Conservation (phyloP, 2,888 invertebrate species). For the Pseudococcus jackbeardsleyi region DNA sequence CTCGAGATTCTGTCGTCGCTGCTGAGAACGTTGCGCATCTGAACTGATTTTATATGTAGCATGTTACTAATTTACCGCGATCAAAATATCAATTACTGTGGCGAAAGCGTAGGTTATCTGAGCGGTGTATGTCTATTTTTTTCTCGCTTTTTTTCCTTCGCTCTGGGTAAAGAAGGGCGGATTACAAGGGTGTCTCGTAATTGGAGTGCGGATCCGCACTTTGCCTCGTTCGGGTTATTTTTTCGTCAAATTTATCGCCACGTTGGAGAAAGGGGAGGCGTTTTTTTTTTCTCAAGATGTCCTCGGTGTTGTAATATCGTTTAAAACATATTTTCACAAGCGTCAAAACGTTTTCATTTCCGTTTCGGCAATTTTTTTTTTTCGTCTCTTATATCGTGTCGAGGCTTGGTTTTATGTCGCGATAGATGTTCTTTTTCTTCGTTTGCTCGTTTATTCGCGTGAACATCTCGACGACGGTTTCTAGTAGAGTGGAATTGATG, state of each 20-base stretch:
- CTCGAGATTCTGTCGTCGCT: too few species aligned
- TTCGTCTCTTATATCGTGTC: not conserved
- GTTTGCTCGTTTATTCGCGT: not conserved
- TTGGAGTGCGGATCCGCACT: conserved; percentile 47
- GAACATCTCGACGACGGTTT: not conserved
- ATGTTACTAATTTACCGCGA: conserved; percentile 32
- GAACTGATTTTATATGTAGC: conserved; percentile 29
- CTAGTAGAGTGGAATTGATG: conserved; percentile 33
- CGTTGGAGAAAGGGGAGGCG: not conserved
- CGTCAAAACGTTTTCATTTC: conserved; percentile 45
- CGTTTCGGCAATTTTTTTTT: conserved; percentile 45
- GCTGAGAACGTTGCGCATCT: not conserved
- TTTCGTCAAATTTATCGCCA: conserved; percentile 34
- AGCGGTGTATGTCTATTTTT: not conserved
- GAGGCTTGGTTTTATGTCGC: conserved; percentile 19
- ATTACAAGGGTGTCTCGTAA: conserved; percentile 45
- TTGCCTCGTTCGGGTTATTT: conserved; percentile 17
- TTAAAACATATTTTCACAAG: conserved; percentile 39
- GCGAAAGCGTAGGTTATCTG: not conserved
- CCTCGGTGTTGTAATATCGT: conserved; percentile 39
- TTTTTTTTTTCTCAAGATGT: conserved; percentile 44
- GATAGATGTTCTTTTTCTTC: conserved; percentile 11
- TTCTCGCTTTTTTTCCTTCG: conserved; percentile 1
- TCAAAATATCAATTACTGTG: conserved; percentile 51
- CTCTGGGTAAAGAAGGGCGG: not conserved